A percentile compares a stretch with the other conserved stretches of the same genome.
Conservation (phyloP, 2,888 invertebrate genomes). For the Brachyptera putata region DNA sequence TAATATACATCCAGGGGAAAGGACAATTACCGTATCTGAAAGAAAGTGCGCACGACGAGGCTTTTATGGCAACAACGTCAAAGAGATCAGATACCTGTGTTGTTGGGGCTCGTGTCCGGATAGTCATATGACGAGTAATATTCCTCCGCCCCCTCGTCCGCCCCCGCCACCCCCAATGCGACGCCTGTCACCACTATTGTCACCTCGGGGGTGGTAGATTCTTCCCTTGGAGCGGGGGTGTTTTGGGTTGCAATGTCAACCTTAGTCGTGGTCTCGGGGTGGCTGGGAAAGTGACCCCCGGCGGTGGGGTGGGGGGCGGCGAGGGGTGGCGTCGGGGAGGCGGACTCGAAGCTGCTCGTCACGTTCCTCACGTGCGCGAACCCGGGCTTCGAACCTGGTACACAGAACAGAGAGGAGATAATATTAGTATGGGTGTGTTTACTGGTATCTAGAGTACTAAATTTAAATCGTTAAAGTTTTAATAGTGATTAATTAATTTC, state of each 20-base stretch:
- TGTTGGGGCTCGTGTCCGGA: background rate
- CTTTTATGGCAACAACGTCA: too few relatives aligned
- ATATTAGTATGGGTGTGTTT: too few relatives aligned
- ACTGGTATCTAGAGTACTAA: too few relatives aligned
- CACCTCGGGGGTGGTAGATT: background rate
- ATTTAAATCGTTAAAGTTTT: background rate
- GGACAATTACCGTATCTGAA: too few relatives aligned
- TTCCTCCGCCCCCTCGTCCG: background rate
- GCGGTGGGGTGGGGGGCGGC: background rate
- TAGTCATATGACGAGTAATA: constrained; percentile 15
- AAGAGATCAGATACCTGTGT: too few relatives aligned
- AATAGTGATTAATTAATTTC: background rate
- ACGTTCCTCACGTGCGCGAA: too few relatives aligned
- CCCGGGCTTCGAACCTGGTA: too few relatives aligned
- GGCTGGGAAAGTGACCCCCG: background rate
- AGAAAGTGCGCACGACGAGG: too few relatives aligned
- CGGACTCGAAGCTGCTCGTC: background rate
- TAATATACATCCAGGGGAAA: too few relatives aligned
- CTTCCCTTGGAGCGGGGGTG: background rate
- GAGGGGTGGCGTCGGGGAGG: background rate
- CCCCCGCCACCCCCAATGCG: background rate
- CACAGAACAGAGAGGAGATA: background rate
- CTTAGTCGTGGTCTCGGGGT: too few relatives aligned
- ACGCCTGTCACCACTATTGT: too few relatives aligned
- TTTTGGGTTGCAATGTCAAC: too few relatives aligned